These are phyloP conservation scores for Styela clava DNA, from an alignment of 23 tunicate genomes.

Conservation along the genomic window DNA sequence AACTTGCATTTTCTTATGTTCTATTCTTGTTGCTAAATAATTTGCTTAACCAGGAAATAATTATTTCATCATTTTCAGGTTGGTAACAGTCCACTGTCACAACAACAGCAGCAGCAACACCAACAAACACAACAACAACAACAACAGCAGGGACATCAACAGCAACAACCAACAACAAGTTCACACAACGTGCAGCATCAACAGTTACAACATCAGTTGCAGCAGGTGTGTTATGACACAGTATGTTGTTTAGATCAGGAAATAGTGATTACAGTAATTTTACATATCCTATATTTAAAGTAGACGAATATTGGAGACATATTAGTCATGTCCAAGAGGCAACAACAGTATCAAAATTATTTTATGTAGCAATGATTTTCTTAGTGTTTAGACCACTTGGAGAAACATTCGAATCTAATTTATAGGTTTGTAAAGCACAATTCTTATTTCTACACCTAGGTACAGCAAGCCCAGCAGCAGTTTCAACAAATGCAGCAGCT, in stretches of 20 bases:
- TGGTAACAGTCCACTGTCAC: constrained; percentile 31
- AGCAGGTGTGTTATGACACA: constrained; percentile 38
- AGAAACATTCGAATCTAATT: no score
- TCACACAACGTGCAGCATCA: constrained; percentile 79
- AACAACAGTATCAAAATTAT: no score
- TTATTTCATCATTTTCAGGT: no score
- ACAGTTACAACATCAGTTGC: constrained; percentile 72
- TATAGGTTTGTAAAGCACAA: no score
- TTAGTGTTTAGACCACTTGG: no score
- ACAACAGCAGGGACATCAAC: constrained; percentile 23
- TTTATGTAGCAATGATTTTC: no score
- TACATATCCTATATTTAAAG: neutral
- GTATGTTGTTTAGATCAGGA: neutral
- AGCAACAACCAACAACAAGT: constrained; percentile 29
- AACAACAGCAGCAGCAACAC: constrained; percentile 49
- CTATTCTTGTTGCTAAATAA: no score
- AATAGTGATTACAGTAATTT: neutral
- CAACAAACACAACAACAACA: constrained; percentile 56
- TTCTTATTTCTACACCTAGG: constrained; percentile 35
- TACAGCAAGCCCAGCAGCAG: constrained; percentile 87
- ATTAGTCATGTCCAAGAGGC: no score
- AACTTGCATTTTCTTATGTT: no score
- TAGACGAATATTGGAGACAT: no score
- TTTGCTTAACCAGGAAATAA: no score
- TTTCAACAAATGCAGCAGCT: constrained; percentile 88